These are phyloP conservation scores for Etheostoma cragini DNA, from an alignment of 2,113 vertebrate genomes.

Conservation along the genomic window DNA sequence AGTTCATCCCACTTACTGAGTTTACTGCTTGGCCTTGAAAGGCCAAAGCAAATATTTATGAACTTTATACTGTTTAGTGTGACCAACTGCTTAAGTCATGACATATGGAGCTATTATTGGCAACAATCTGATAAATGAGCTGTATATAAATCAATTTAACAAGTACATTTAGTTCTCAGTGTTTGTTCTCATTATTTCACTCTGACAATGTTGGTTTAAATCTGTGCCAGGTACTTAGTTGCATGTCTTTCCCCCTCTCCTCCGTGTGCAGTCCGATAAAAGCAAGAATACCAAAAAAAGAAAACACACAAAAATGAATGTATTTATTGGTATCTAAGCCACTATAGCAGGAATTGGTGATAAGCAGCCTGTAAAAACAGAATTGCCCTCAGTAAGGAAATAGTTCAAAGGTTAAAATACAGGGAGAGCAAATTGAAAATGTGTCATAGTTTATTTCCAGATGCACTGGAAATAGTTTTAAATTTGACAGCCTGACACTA, in stretches of 20 bases:
- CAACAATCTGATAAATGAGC: neutral
- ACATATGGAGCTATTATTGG: slow-evolving; percentile 6
- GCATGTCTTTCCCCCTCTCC: too few species aligned
- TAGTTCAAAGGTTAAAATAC: slow-evolving; percentile 16
- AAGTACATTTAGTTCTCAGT: neutral
- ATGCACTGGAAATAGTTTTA: neutral
- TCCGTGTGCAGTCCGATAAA: neutral
- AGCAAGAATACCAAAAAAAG: neutral
- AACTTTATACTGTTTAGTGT: neutral
- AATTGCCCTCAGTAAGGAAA: neutral
- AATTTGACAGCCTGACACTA: neutral
- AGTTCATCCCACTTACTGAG: neutral
- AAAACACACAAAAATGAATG: neutral
- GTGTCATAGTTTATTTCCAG: neutral
- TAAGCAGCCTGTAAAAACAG: slow-evolving; percentile 11
- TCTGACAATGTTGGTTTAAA: neutral
- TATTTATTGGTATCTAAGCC: neutral
- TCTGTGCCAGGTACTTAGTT: neutral
- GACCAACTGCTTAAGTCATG: neutral
- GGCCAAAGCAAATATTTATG: slow-evolving; percentile 20
- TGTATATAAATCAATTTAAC: neutral
- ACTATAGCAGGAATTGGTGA: neutral
- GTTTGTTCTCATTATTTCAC: neutral
- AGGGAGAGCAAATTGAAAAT: neutral
- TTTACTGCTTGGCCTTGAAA: slow-evolving; percentile 3